Percentiles rank a stretch among this genome's conserved stretches.
Evolutionary conservation across 1,140 invertebrate genomes (phyloP).

Genomic region (Himalopsyche phryganea): DNA sequence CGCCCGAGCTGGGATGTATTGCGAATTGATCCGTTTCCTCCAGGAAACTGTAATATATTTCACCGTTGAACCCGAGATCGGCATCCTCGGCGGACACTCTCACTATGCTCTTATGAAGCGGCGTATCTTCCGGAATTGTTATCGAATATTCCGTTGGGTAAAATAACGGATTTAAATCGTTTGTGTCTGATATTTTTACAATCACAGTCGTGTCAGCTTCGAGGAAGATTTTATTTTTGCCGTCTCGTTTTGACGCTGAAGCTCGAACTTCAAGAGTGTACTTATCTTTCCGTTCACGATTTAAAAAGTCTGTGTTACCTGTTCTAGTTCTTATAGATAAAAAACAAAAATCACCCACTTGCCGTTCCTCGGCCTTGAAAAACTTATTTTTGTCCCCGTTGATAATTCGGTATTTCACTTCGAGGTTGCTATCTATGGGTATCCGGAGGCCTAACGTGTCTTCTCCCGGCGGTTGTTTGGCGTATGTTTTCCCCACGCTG

Average conservation of each 20-base stretch:
- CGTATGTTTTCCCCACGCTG: slow-evolving; percentile 76
- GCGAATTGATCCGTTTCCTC: slow-evolving; percentile 77
- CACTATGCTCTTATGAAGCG: slow-evolving; percentile 68
- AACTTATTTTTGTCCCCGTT: slow-evolving; percentile 76
- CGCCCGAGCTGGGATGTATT: slow-evolving; percentile 82
- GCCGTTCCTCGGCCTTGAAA: slow-evolving; percentile 81
- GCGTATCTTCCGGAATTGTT: slow-evolving; percentile 76
- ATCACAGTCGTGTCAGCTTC: slow-evolving; percentile 68
- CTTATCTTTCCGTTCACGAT: slow-evolving; percentile 77
- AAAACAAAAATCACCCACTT: slow-evolving; percentile 87
- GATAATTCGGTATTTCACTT: slow-evolving; percentile 72
- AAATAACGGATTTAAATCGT: slow-evolving; percentile 84
- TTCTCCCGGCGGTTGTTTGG: slow-evolving; percentile 48
- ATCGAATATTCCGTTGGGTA: slow-evolving; percentile 76
- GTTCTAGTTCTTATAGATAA: slow-evolving; percentile 76
- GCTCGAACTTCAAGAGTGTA: slow-evolving; percentile 80
- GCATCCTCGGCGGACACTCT: slow-evolving; percentile 82
- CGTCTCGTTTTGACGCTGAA: slow-evolving; percentile 44
- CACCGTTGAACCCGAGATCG: slow-evolving; percentile 83
- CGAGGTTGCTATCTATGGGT: slow-evolving; percentile 38
- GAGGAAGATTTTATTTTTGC: slow-evolving; percentile 52
- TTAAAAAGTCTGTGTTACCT: slow-evolving; percentile 69
- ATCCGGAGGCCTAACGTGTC: slow-evolving; percentile 49
- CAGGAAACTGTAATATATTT: slow-evolving; percentile 89
- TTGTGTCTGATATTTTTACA: slow-evolving; percentile 74